Evolutionary conservation across 2,888 invertebrate species (phyloP), one percentile per base, ranked within the genome.

Genomic region (Antheraea assamensis): DNA sequence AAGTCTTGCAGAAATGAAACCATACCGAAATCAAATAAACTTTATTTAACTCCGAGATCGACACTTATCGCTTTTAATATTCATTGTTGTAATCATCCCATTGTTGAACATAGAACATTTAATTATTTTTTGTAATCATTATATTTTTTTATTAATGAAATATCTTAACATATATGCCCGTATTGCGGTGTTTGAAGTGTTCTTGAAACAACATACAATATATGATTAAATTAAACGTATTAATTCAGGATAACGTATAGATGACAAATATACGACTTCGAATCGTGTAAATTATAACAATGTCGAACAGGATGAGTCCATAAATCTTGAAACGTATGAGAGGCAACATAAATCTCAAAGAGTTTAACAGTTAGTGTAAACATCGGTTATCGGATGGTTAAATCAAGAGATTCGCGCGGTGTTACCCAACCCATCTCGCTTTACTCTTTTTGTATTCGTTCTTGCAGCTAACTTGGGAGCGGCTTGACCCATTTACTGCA

Each of bases 381-480:
- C 72, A 47, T 24, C 17, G 49, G 75, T 74, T 75, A 77, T 74
- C 71, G 76, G 73, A 71, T 55, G 30, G 73, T 78, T 79, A 83
- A 77, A 72, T 74, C 61, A 73, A 70, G 78, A 77, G 76, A 75
- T 76, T 76, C 75, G 68, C 64, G 68, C 64, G 27, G 24, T 49
- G 72, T 68, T 47, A 68, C 73, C 75, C 72, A 78, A 72, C 73
- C 75, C 75, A 17, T 70, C 80, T 83, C 86, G 90, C 85, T 93
- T 92, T 92, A 92, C 93, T 94, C 93, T 94, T 94, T 94, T 94
- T 94, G 94, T 93, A 92, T 93, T 93, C 87, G 91, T 93, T 93
- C 90, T 92, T 93, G 92, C 92, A 89, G 87, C 93, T 93, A 94
- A 94, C 82, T 93, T 92, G 92, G 92, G 92, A 89, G 83, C 90